Evolutionary conservation across 2,797 vertebrate species (phyloP).

Genomic region (Danio jaintianensis): DNA sequence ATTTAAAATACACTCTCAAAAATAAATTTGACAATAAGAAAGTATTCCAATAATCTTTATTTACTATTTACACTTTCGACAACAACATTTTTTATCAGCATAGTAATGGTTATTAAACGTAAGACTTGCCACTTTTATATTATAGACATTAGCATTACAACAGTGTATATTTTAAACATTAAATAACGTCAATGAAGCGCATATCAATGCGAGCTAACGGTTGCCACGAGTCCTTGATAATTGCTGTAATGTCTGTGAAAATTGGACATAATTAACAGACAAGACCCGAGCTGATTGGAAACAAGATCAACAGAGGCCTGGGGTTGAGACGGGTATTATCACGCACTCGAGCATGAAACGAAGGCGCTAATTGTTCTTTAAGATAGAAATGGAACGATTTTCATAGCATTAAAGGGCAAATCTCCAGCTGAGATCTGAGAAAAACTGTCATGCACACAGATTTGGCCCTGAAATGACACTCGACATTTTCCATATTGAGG

Average conservation of each 20-base stretch:
- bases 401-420: conserved; percentile 44
- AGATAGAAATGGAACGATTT: conserved; percentile 46
- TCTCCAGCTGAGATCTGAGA: conserved; percentile 11
- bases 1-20: too few relatives aligned
- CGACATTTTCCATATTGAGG: conserved; percentile 36
- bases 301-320: conserved; percentile 43
- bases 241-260: conserved; percentile 45
- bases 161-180: conserved; percentile 1
- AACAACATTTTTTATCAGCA: too few relatives aligned
- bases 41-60: too few relatives aligned
- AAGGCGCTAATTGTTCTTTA: conserved; percentile 40
- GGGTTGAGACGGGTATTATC: conserved; percentile 34
- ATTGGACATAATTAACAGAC: conserved; percentile 53
- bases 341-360: conserved; percentile 32
- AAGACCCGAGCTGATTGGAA: conserved; percentile 45
- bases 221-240: conserved; percentile 25
- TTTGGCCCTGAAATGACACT: conserved; percentile 31
- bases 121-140: too few relatives aligned
- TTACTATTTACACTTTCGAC: too few relatives aligned
- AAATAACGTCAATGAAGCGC: background rate
- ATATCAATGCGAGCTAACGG: background rate
- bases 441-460: conserved; percentile 38
- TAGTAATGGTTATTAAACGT: too few relatives aligned
- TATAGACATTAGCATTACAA: background rate
- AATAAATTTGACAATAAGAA: too few relatives aligned